Percentiles rank a stretch among this genome's conserved stretches.
These are phyloP conservation scores for Gobius niger DNA, from an alignment of 2,113 vertebrate species.

Conservation along the genomic window DNA sequence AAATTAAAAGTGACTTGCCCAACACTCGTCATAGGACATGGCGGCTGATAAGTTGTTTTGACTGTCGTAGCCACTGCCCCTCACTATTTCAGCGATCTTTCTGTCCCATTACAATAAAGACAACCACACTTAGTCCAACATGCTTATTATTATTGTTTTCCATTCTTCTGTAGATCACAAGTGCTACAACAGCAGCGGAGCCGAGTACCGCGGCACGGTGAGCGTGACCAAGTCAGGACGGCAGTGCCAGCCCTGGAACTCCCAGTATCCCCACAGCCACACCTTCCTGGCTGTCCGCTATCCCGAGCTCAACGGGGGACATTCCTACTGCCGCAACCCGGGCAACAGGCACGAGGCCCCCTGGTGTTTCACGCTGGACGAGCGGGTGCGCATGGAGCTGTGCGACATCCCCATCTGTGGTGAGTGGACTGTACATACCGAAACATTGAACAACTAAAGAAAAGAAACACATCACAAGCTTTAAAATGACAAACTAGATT, in stretches of 20 bases:
- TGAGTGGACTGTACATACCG: constrained; percentile 61
- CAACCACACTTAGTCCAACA: no score
- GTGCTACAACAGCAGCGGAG: constrained; percentile 91
- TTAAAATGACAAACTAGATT: no score
- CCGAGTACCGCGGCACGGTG: constrained; percentile 91
- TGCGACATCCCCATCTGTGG: constrained; percentile 93
- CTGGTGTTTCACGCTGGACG: constrained; percentile 98
- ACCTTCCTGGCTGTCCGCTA: constrained; percentile 87
- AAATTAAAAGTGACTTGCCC: no score
- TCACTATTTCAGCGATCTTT: no score
- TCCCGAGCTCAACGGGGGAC: constrained; percentile 92
- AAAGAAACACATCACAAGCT: not conserved
- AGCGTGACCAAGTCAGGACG: constrained; percentile 90
- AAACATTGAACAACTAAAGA: not conserved
- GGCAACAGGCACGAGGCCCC: constrained; percentile 93
- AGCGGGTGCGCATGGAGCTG: constrained; percentile 90
- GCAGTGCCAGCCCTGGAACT: constrained; percentile 99
- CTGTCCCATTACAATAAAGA: no score
- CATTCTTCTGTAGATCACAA: constrained; percentile 83
- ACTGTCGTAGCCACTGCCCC: no score
- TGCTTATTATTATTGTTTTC: not conserved
- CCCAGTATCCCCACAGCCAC: constrained; percentile 96
- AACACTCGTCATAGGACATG: no score
- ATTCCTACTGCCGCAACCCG: constrained; percentile 97
- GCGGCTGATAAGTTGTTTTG: no score